These are phyloP conservation scores for Drosophila lowei DNA, from an alignment of 1,140 invertebrate species.

Conservation along the genomic window DNA sequence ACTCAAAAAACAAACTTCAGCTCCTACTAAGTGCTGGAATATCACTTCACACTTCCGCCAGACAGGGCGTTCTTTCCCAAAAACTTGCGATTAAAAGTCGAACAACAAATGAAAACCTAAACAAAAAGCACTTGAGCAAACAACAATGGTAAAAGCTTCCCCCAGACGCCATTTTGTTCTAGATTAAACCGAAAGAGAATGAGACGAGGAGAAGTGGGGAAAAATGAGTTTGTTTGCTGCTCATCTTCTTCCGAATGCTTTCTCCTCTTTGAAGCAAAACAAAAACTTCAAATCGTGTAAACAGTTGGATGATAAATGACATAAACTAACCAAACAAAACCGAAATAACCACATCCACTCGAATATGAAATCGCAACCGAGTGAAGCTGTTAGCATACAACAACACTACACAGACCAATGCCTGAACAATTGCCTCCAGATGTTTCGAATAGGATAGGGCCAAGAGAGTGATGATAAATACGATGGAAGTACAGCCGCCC, in stretches of 20 bases:
- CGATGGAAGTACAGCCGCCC: too few species aligned
- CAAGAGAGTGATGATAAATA: too few species aligned
- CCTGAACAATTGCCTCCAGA: constrained; percentile 39
- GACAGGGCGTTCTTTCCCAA: constrained; percentile 9
- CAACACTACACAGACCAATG: neutral
- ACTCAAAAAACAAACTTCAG: neutral
- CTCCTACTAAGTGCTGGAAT: constrained; percentile 23
- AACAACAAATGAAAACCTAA: constrained; percentile 27
- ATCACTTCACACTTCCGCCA: constrained; percentile 34
- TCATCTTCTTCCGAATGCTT: constrained; percentile 8
- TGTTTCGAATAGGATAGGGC: constrained; percentile 10
- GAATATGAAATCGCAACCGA: constrained; percentile 17
- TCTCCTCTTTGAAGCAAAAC: constrained; percentile 37
- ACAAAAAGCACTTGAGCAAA: constrained; percentile 60
- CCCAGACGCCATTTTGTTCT: constrained; percentile 58
- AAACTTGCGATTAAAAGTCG: constrained; percentile 35
- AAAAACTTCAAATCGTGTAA: constrained; percentile 66
- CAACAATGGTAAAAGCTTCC: constrained; percentile 11
- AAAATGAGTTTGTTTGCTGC: neutral
- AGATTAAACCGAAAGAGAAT: constrained; percentile 32
- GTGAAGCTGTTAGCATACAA: constrained; percentile 27
- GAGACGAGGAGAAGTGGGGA: neutral
- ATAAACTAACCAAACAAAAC: constrained; percentile 48
- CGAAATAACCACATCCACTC: constrained; percentile 13
- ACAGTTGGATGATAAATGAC: constrained; percentile 62